Evolutionary conservation across 1,140 invertebrate genomes (phyloP).

Genomic region (Lepidotrigona ventralis): DNA sequence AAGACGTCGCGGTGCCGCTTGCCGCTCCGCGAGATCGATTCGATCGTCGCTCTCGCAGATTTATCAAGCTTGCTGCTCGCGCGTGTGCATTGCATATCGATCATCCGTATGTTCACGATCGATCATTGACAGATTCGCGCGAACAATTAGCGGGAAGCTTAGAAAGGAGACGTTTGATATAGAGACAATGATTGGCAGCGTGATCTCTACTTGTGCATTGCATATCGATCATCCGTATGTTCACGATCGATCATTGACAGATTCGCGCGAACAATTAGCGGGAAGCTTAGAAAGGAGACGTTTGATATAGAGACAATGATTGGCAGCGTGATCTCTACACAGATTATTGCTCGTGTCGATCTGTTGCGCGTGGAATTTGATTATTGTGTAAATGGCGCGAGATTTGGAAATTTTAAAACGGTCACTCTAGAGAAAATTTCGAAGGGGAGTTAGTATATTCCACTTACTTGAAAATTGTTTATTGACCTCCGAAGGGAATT

Average conservation of each 20-base stretch:
- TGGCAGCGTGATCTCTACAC: neutral
- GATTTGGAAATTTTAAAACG: too few species aligned
- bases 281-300: neutral
- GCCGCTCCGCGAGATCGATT: conserved; percentile 26
- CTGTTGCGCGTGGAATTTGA: too few species aligned
- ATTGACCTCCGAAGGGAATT: too few species aligned
- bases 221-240: conserved; percentile 13
- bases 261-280: neutral
- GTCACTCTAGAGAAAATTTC: too few species aligned
- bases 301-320: neutral
- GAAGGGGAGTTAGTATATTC: too few species aligned
- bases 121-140: neutral
- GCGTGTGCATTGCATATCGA: conserved; percentile 4
- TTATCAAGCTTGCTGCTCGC: neutral
- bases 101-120: neutral
- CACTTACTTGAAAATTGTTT: too few species aligned
- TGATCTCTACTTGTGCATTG: too few species aligned
- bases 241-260: neutral
- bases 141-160: neutral
- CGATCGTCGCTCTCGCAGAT: conserved; percentile 1
- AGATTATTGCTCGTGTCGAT: neutral
- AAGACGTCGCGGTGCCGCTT: conserved; percentile 46
- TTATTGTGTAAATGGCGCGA: too few species aligned
- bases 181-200: too few species aligned
- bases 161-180: neutral